Conservation (phyloP, 2,797 vertebrate genomes). For the Sebastes iracundus region DNA sequence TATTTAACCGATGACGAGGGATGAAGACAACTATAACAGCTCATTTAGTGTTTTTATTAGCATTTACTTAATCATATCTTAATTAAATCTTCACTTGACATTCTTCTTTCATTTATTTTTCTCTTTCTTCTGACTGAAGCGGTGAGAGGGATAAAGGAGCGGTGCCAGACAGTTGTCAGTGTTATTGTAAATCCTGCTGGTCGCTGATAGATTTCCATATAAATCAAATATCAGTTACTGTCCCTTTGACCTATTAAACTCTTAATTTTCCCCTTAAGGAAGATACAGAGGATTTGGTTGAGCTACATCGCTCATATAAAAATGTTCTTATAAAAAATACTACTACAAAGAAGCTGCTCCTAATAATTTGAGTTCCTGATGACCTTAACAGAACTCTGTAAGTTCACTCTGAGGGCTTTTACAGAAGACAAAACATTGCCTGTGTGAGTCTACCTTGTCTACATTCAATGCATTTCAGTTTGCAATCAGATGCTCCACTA, state of each 20-base stretch:
- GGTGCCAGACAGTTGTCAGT: conserved; percentile 50
- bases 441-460: neutral
- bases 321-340: neutral
- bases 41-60: conserved; percentile 10
- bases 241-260: conserved; percentile 47
- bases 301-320: conserved; percentile 20
- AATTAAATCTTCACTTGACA: neutral
- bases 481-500: neutral
- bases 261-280: conserved; percentile 44
- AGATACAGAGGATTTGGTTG: conserved; percentile 30
- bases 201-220: conserved; percentile 57
- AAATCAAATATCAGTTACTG: conserved; percentile 52
- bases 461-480: neutral
- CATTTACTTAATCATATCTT: neutral
- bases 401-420: conserved; percentile 17
- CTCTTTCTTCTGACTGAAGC: neutral
- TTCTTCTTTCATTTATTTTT: neutral
- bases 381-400: conserved; percentile 45
- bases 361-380: conserved; percentile 32
- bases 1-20: neutral
- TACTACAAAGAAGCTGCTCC: conserved; percentile 13
- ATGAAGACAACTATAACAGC: neutral
- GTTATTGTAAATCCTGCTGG: conserved; percentile 44
- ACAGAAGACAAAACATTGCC: conserved; percentile 30
- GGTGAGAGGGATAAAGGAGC: neutral